A percentile compares a stretch with the other conserved stretches of the same genome.
phyloP scores from a whole-genome alignment of 1,140 invertebrate species.

The Rhyzopertha dominica region DNA sequence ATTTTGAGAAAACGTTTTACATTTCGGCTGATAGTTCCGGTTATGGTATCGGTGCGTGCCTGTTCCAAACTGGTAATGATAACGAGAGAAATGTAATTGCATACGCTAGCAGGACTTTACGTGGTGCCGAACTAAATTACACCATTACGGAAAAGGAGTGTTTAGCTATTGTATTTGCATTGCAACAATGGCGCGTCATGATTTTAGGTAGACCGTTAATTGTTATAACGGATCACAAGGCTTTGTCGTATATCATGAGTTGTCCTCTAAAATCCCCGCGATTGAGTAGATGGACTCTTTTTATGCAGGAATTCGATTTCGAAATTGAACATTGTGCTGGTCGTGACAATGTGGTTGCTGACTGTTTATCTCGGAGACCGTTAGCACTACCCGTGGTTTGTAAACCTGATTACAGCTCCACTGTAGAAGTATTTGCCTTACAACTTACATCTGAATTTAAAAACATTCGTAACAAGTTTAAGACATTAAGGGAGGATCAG shows the following conservation, averaged over 20 bases:
- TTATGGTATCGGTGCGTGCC: background rate
- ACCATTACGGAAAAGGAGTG: slow-evolving; percentile 6
- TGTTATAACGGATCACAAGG: slow-evolving; percentile 7
- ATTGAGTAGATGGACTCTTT: slow-evolving; percentile 6
- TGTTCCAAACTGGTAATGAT: background rate
- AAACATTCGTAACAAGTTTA: background rate
- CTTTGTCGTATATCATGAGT: slow-evolving; percentile 1
- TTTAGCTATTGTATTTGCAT: background rate
- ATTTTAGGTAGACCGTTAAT: background rate
- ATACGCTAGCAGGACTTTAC: slow-evolving; percentile 1
- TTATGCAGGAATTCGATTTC: slow-evolving; percentile 6
- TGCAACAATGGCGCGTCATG: slow-evolving; percentile 5
- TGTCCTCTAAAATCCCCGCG: background rate
- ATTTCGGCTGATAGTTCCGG: slow-evolving; percentile 1
- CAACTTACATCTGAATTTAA: background rate
- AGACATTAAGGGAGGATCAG: background rate
- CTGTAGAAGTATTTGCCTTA: background rate
- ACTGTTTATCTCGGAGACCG: background rate
- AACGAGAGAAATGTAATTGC: background rate
- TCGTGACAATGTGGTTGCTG: slow-evolving; percentile 7
- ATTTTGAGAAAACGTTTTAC: slow-evolving; percentile 2
- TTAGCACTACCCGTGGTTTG: too few relatives aligned
- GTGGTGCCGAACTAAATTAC: slow-evolving; percentile 2
- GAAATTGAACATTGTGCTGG: slow-evolving; percentile 9
- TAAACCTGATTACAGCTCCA: slow-evolving; percentile 1